A percentile compares a stretch with the other conserved stretches of the same genome.
These are phyloP conservation scores for Megaceryle maxima DNA, from an alignment of 2,113 vertebrate species.

Conservation along the genomic window DNA sequence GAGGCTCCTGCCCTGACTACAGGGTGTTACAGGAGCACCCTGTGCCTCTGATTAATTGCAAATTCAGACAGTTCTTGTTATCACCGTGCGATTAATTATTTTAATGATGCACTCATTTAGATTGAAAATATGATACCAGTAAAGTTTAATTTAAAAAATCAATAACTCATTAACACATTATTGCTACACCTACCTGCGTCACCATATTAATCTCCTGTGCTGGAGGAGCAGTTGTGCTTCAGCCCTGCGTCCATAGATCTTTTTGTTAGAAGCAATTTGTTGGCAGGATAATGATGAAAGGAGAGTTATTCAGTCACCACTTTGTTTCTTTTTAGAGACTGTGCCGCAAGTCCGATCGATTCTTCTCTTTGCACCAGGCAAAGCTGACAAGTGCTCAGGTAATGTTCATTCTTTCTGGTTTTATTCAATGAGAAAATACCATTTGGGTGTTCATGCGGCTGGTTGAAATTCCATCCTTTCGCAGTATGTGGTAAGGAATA, in stretches of 20 bases:
- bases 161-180: conserved; percentile 66
- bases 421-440: not conserved
- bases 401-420: not conserved
- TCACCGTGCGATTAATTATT: conserved; percentile 59
- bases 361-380: not conserved
- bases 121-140: conserved; percentile 57
- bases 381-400: not conserved
- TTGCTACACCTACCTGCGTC: conserved; percentile 11
- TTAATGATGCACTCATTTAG: conserved; percentile 62
- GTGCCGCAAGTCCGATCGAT: too few species aligned
- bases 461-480: not conserved
- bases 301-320: not conserved
- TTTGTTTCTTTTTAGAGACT: not conserved
- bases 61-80: not conserved
- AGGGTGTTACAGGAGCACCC: not conserved
- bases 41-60: not conserved
- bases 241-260: not conserved
- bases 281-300: not conserved
- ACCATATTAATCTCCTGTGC: not conserved
- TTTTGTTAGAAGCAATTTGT: not conserved
- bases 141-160: conserved; percentile 69
- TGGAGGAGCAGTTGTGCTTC: not conserved
- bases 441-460: not conserved
- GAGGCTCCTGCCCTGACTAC: not conserved
- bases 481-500: fast-evolving